These are phyloP conservation scores for Ardeotis arabs DNA, from an alignment of 2,113 vertebrate species.

Conservation along the genomic window DNA sequence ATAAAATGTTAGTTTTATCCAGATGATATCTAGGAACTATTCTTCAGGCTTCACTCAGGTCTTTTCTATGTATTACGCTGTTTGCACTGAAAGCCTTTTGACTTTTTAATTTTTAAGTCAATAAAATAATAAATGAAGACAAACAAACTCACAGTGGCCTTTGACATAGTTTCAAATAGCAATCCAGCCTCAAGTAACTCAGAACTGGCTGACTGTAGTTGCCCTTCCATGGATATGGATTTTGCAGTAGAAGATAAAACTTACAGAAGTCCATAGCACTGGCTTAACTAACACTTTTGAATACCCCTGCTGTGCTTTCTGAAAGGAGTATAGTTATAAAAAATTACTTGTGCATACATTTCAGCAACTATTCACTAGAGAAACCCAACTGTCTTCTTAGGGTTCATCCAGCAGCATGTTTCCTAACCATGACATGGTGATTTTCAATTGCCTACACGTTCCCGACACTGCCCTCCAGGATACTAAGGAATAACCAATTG, in stretches of 20 bases:
- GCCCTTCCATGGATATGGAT: background rate
- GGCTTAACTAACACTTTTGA: background rate
- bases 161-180: background rate
- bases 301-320: background rate
- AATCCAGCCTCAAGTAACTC: background rate
- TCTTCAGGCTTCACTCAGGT: background rate
- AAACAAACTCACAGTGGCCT: background rate
- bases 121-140: background rate
- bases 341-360: background rate
- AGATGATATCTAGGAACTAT: background rate
- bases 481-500: background rate
- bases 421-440: background rate
- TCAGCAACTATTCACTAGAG: background rate
- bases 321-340: background rate
- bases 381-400: background rate
- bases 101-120: background rate
- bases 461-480: background rate
- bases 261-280: background rate
- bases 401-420: background rate
- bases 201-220: background rate
- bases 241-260: background rate
- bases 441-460: background rate
- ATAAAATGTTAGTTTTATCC: background rate
- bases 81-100: background rate
- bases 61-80: background rate